Evolutionary conservation across 2,797 vertebrate species (phyloP).

Genomic region (Gymnocypris eckloni): DNA sequence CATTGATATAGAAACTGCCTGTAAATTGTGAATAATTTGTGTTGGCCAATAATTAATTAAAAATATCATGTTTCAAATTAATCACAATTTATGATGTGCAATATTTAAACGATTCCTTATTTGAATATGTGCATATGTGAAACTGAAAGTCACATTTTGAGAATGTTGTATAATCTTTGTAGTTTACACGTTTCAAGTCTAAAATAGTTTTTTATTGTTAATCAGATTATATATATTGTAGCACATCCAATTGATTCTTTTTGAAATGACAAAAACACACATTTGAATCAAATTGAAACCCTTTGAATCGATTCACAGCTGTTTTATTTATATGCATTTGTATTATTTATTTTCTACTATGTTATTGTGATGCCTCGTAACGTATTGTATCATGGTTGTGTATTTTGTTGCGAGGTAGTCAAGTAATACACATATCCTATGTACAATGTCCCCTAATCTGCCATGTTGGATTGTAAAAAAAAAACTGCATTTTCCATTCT

Average conservation of each 20-base stretch:
- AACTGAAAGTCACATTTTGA: neutral
- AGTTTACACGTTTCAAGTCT: neutral
- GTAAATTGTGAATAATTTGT: neutral
- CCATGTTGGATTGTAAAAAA: neutral
- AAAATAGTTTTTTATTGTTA: too few species aligned
- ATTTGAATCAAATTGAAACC: neutral
- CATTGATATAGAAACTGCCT: neutral
- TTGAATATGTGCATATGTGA: neutral
- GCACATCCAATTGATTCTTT: neutral
- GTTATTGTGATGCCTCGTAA: neutral
- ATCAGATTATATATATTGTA: neutral
- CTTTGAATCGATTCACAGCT: neutral
- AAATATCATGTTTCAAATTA: neutral
- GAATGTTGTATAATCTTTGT: neutral
- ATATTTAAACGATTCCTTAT: neutral
- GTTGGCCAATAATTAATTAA: neutral
- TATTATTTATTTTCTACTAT: neutral
- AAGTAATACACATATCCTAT: neutral
- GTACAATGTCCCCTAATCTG: neutral
- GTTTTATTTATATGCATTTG: neutral
- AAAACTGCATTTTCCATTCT: neutral
- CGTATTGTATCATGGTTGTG: neutral
- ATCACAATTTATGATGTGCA: neutral
- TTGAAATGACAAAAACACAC: neutral
- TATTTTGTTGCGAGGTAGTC: neutral